Base-by-base conservation (phyloP, 2,113 vertebrate species). In the Regulus satrapa region DNA sequence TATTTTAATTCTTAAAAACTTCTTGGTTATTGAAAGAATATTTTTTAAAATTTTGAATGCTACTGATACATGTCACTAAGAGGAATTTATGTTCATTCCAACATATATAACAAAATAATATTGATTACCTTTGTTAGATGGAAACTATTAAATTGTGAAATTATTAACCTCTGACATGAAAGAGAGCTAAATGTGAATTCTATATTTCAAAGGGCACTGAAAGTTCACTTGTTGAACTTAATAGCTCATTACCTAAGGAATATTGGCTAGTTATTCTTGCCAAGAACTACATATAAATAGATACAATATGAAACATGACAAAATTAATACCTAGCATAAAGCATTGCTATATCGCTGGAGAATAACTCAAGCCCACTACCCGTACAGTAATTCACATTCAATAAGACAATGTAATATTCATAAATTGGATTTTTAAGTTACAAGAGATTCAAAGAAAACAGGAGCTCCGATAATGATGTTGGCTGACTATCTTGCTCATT, bases 401-500 rank as follows among this genome's bases (percentile, higher is more conserved):
- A 55, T 88, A 49, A 71, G 85, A 64, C 49, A 88, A 80, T 38
- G 18, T 54, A 83, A 14, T 59, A 84, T 67, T 81, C 34, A 63
- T 79, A 84, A 88, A 85, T 61, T 73, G 15, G 62, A 72, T 67
- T 95, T 78, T 32, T 43, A 45, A 75, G 10, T 73, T 93, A 54
- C 69, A 79, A 92, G 40, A 46, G 15, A 83, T 76, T 89, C 41
- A 92, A 76, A 80, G 63, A 91, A 92, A 80, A 51, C n/a, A 73
- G 52, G 38, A 95, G 25, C 32, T 94, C 55, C 66, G 46, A 84
- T 85, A 96, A 96, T 88, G 36, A 89, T 92, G 77, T 75, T 95
- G 66, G 8, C 61, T 87, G 31, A 59, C 48, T 95, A 11, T 88
- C 67, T 77, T 90, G 46, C 67, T 94, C 88, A 88, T 88, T 76